Percentiles rank a stretch among this genome's conserved stretches.
phyloP scores from a whole-genome alignment of 2,113 vertebrate genomes.

The Phyllostomus hastatus region DNA sequence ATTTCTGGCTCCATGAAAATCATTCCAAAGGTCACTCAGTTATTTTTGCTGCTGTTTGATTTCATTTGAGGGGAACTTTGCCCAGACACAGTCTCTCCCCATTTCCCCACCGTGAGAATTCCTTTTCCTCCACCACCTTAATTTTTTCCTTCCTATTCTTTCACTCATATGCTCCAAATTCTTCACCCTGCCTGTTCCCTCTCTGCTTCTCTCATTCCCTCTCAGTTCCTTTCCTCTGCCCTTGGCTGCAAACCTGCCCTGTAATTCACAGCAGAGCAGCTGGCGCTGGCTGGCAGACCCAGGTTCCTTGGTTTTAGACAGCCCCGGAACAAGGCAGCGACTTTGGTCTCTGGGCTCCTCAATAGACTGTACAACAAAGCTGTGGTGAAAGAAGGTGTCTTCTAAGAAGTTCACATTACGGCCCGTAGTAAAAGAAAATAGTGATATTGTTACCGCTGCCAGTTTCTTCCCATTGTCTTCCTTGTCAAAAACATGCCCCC shows the following conservation, averaged over 20 bases:
- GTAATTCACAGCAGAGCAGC: slow-evolving; percentile 38
- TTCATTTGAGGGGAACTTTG: background rate
- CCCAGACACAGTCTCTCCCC: background rate
- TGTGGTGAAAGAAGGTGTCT: slow-evolving; percentile 97
- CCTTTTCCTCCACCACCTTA: background rate
- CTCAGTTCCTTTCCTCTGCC: background rate
- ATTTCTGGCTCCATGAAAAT: background rate
- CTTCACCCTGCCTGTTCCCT: background rate
- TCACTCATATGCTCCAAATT: background rate
- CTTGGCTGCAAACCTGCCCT: background rate
- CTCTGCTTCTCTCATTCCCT: background rate
- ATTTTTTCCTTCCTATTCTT: background rate
- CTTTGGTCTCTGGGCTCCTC: slow-evolving; percentile 87
- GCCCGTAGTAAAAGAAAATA: slow-evolving; percentile 90
- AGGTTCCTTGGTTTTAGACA: slow-evolving; percentile 74
- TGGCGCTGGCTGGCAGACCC: slow-evolving; percentile 57
- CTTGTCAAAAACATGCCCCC: slow-evolving; percentile 89
- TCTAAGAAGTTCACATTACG: slow-evolving; percentile 98
- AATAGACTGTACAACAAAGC: slow-evolving; percentile 83
- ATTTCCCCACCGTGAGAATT: background rate
- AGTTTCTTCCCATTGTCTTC: slow-evolving; percentile 93
- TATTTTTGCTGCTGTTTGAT: background rate
- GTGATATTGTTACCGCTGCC: slow-evolving; percentile 92
- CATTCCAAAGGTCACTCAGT: background rate
- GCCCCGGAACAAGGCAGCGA: slow-evolving; percentile 81